Evolutionary conservation across 2,888 invertebrate species (phyloP).

Genomic region (Drosophila kokeensis): DNA sequence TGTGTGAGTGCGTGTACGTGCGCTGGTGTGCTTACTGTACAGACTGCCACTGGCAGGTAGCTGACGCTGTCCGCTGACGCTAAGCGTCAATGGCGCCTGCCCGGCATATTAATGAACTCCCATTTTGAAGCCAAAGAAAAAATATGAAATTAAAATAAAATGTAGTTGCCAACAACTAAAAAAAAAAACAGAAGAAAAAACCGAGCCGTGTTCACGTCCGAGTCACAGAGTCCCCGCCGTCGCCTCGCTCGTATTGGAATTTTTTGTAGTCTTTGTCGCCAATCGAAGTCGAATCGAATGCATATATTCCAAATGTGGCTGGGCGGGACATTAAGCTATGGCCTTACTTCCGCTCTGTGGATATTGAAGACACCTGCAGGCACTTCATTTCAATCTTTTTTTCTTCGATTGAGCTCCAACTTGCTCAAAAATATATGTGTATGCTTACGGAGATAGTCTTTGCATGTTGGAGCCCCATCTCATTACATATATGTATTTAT

Average conservation of each 20-base stretch:
- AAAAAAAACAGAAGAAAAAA: background rate
- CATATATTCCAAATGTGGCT: slow-evolving; percentile 42
- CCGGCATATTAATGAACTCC: slow-evolving; percentile 79
- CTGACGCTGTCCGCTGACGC: slow-evolving; percentile 41
- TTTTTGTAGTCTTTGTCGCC: slow-evolving; percentile 24
- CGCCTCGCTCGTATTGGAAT: slow-evolving; percentile 44
- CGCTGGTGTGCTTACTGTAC: slow-evolving; percentile 38
- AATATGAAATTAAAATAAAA: slow-evolving; percentile 79
- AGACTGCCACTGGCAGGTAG: slow-evolving; percentile 71
- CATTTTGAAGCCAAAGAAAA: slow-evolving; percentile 67
- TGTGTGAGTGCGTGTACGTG: slow-evolving; percentile 16
- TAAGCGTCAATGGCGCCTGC: slow-evolving; percentile 70
- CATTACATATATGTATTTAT: slow-evolving; percentile 67
- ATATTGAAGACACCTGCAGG: slow-evolving; percentile 3
- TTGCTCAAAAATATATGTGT: background rate
- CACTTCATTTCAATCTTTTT: background rate
- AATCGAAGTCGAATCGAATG: slow-evolving; percentile 20
- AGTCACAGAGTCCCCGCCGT: slow-evolving; percentile 18
- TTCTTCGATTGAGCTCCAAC: slow-evolving; percentile 9
- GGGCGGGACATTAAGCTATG: slow-evolving; percentile 10
- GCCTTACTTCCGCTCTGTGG: slow-evolving; percentile 59
- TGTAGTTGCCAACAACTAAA: slow-evolving; percentile 57
- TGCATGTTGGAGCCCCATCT: slow-evolving; percentile 24
- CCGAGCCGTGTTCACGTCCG: slow-evolving; percentile 62
- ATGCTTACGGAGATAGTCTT: slow-evolving; percentile 2